Conservation (phyloP, 1,140 invertebrate species). For the Drosophila ironensis region DNA sequence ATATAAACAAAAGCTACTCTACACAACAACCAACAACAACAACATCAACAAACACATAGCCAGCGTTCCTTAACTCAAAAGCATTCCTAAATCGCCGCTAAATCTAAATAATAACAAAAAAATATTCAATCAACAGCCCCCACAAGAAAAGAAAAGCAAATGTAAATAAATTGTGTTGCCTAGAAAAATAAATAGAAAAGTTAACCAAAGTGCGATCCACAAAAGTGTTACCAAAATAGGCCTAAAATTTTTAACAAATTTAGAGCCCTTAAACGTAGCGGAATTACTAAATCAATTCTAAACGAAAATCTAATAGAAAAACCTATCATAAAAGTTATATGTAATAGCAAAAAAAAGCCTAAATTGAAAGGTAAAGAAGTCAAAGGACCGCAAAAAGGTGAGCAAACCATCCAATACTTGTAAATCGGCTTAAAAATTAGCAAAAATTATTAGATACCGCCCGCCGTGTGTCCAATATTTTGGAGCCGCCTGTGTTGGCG, state of each 20-base stretch:
- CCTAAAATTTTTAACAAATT: conserved; percentile 52
- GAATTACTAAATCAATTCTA: conserved; percentile 72
- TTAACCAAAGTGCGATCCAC: too few relatives aligned
- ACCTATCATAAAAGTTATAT: conserved; percentile 11
- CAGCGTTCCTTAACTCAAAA: conserved; percentile 78
- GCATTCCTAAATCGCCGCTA: conserved; percentile 68
- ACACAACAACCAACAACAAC: conserved; percentile 27
- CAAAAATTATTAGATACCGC: too few relatives aligned
- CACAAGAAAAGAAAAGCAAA: conserved; percentile 9
- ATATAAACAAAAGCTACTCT: conserved; percentile 3
- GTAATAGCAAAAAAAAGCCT: conserved; percentile 14
- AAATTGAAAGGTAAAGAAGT: background rate
- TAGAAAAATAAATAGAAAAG: conserved; percentile 52
- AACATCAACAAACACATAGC: conserved; percentile 50
- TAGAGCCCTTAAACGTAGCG: conserved; percentile 42
- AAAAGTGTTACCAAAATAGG: conserved; percentile 21
- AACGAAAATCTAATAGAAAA: conserved; percentile 29
- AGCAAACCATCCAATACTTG: conserved; percentile 8
- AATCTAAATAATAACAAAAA: conserved; percentile 25
- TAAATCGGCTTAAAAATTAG: background rate
- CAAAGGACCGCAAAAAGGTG: conserved; percentile 39
- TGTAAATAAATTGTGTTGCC: conserved; percentile 46
- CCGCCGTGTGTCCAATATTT: background rate
- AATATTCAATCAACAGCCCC: conserved; percentile 4
- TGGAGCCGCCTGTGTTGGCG: conserved; percentile 5